Evolutionary conservation across 2,888 invertebrate genomes (phyloP), one percentile per base, ranked within the genome.

Genomic region (Drosophila helvetica): DNA sequence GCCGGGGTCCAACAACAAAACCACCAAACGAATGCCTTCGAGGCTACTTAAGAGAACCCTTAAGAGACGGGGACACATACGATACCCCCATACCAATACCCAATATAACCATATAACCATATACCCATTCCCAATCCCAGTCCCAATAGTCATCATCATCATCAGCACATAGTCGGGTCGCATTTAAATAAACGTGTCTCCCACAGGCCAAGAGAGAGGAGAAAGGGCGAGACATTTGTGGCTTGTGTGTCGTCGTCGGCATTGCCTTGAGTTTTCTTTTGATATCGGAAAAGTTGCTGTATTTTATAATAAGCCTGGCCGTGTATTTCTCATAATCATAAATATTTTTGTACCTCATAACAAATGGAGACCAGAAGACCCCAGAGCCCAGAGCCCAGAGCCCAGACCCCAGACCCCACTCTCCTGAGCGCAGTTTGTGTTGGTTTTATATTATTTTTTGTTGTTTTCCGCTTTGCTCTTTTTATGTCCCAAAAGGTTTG

Each of bases 281-380:
- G 89, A 86, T 86, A 87, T 86, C 66, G 80, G 84, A 82, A 88
- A 82, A 87, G 75, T 85, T 87, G 77, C 88, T 85, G 89, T 85
- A 79, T 75, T 88, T 77, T 84, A 84, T 84, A 88, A 88, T 88
- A 84, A 81, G 89, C 79, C 81, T 77, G 87, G 87, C 77, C 79
- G 79, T 82, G 74, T 87, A 82, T 87, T 85, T 82, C 85, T 88
- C 85, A 85, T 85, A 88, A 85, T 82, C 85, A 87, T 89, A 85
- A 85, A 85, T 85, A 85, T 85, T 87, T 86, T 81, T 69, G 79
- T 86, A 69, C 63, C 73, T 67, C 64, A 51, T 51, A 77, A 72
- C 71, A 75, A 65, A 66, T 66, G 60, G 53, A 57, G 53, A 27
- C 27, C 27, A 27, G 8, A 27, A 59, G 9, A 7, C 19, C 33